phyloP scores from a whole-genome alignment of 1,140 invertebrate genomes.

The Heliconius himera region DNA sequence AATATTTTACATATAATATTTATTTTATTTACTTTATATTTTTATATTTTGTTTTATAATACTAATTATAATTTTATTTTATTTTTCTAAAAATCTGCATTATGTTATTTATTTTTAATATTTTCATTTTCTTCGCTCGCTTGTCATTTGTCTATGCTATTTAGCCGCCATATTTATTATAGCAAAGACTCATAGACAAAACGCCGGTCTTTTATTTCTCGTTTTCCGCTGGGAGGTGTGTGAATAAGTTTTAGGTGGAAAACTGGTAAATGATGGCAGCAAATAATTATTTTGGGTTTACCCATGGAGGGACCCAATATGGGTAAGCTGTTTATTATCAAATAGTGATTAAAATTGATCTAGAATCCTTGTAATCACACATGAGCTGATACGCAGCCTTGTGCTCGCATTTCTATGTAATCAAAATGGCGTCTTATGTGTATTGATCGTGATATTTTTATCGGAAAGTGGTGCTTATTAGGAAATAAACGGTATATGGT shows the following conservation, averaged over 20 bases:
- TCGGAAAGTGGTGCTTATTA: conserved; percentile 37
- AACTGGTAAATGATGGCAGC: conserved; percentile 88
- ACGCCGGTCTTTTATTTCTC: conserved; percentile 72
- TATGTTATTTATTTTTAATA: neutral
- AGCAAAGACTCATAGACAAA: conserved; percentile 76
- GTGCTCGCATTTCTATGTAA: conserved; percentile 67
- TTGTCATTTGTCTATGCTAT: conserved; percentile 48
- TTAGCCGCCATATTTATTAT: conserved; percentile 61
- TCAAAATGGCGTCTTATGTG: conserved; percentile 75
- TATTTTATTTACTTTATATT: no score
- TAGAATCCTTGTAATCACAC: conserved; percentile 39
- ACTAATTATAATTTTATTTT: no score
- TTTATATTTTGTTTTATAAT: no score
- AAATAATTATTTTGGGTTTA: conserved; percentile 96
- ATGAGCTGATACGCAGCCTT: conserved; percentile 54
- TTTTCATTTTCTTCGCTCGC: conserved; percentile 10
- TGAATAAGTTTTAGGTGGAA: conserved; percentile 69
- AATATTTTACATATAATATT: no score
- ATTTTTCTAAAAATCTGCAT: no score
- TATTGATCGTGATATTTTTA: conserved; percentile 68
- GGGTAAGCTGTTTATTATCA: conserved; percentile 83
- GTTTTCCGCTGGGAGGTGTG: conserved; percentile 70
- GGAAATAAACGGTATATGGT: conserved; percentile 41
- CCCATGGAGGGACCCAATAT: conserved; percentile 94
- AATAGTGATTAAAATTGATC: conserved; percentile 43